Evolutionary conservation across 1,140 invertebrate species (phyloP), one percentile per base, ranked within the genome.

Genomic region (Bombus turneri): DNA sequence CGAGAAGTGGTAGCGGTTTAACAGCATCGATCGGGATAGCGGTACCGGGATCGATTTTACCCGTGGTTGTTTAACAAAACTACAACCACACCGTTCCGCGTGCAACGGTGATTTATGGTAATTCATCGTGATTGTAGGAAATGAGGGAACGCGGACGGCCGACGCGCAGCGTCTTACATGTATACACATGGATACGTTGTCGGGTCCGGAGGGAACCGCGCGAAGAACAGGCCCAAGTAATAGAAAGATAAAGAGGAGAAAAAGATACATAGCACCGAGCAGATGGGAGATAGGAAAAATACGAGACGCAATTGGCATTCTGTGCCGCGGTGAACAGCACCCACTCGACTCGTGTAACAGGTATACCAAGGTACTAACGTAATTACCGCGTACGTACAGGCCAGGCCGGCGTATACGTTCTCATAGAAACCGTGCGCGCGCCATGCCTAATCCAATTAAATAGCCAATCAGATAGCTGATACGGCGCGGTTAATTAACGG

Each of bases 361-460:
- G 81, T 88, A 90, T 75, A 91, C 71, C 76, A 25, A 47, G 69
- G 71, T 91, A 88, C 76, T 39, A 39, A 84, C 81, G 83, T 91
- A 92, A 92, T 92, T 92, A 87, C 83, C 84, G 66, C 85, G 74
- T 84, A 85, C 77, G 43, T 85, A 78, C 69, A 66, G 34, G 59
- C 43, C n/a, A 22, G 80, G 59, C 77, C 82, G 76, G 78, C 75
- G 77, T 85, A 80, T 86, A 82, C 86, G 77, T 79, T 88, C 90
- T 88, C 89, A 87, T 87, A 90, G 90, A 90, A 83, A 90, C 82
- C 86, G 86, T 82, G 83, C 85, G 83, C 87, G 77, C 87, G 77
- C 73, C 77, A 88, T 88, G 76, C 74, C 89, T 91, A 93, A 93
- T 92, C 90, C 91, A 94, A 94, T 93, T 94, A 94, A 94, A 93